These are phyloP conservation scores for Alloscopus bannaensis DNA, from an alignment of 2,888 invertebrate genomes.

Conservation along the genomic window DNA sequence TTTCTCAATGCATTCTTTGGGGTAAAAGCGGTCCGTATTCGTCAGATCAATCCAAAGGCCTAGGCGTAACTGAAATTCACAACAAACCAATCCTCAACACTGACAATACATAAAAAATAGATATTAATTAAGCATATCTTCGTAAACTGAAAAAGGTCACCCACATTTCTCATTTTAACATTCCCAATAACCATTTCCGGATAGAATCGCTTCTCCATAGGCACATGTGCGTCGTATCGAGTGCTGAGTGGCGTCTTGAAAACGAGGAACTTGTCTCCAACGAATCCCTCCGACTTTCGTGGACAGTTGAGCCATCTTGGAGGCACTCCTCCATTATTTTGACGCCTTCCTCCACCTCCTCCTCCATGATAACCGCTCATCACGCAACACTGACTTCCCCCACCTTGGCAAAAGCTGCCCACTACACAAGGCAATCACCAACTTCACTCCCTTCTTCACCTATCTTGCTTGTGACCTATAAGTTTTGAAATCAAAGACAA, in stretches of 20 bases:
- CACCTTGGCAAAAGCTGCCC: neutral
- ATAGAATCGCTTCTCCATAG: conserved; percentile 87
- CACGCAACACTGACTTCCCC: conserved; percentile 12
- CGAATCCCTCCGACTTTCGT: conserved; percentile 83
- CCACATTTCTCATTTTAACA: conserved; percentile 85
- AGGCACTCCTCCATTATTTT: conserved; percentile 82
- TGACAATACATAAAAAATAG: neutral
- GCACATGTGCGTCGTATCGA: conserved; percentile 89
- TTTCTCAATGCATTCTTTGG: conserved; percentile 85
- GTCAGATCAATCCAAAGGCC: conserved; percentile 98
- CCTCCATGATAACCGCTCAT: conserved; percentile 49
- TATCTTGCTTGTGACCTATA: too few species aligned
- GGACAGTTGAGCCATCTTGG: conserved; percentile 93
- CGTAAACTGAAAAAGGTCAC: conserved; percentile 12
- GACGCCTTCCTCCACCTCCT: conserved; percentile 9
- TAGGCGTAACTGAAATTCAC: conserved; percentile 82
- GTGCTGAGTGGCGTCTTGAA: conserved; percentile 95
- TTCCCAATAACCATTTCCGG: conserved; percentile 91
- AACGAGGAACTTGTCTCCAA: conserved; percentile 91
- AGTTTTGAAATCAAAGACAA: too few species aligned
- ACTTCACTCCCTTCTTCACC: neutral
- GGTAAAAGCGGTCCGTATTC: conserved; percentile 95
- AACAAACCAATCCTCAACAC: neutral
- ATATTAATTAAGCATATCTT: neutral
- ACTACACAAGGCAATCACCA: neutral